A percentile compares a stretch with the other conserved stretches of the same genome.
Evolutionary conservation across 2,797 vertebrate species (phyloP).

Genomic region (Acomys russatus): DNA sequence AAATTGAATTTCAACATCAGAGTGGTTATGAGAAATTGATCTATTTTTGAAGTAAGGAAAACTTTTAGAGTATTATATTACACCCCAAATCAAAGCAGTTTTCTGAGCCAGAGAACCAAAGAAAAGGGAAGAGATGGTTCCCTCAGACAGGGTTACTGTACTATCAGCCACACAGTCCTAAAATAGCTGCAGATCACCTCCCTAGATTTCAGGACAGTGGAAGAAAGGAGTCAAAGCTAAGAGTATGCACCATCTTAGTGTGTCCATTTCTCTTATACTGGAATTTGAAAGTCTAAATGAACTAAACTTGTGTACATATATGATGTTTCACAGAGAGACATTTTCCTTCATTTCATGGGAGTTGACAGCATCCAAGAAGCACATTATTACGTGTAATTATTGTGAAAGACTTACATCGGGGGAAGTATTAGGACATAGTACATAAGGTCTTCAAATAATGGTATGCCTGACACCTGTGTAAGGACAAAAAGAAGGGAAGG

Average conservation of each 20-base stretch:
- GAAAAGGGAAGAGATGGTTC: not conserved
- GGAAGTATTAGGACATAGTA: not conserved
- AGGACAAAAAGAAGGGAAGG: not conserved
- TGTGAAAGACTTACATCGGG: not conserved
- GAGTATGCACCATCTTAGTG: not conserved
- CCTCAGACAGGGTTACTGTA: not conserved
- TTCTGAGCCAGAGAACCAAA: constrained; percentile 51
- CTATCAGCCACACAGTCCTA: not conserved
- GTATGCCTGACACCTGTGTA: not conserved
- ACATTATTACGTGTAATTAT: not conserved
- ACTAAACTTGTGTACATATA: not conserved
- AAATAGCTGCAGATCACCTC: not conserved
- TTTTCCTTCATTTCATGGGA: not conserved
- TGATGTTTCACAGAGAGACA: not conserved
- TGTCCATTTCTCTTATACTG: not conserved
- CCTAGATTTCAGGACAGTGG: not conserved
- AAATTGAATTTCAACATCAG: not conserved
- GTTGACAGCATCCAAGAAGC: not conserved
- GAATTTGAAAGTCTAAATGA: not conserved
- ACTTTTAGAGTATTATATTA: constrained; percentile 43
- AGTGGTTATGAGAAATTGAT: constrained; percentile 37
- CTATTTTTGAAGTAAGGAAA: constrained; percentile 19
- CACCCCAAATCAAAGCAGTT: not conserved
- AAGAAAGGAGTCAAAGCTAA: not conserved
- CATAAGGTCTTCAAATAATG: not conserved